These are phyloP conservation scores for Pseudopleuronectes americanus DNA, from an alignment of 2,797 vertebrate genomes.

Conservation along the genomic window DNA sequence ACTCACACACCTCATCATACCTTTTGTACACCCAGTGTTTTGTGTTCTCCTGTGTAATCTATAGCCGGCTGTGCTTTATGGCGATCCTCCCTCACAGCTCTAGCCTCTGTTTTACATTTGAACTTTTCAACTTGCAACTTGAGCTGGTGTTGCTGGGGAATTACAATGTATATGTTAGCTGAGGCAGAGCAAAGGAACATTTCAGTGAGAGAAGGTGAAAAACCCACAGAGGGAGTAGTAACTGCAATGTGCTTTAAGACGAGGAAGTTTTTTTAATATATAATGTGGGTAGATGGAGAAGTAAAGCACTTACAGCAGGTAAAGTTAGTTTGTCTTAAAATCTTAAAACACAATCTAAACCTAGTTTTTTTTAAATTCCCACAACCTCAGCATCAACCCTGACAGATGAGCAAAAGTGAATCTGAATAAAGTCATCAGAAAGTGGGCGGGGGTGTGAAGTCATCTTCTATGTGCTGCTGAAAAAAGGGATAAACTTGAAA, in stretches of 20 bases:
- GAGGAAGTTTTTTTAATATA: conserved; percentile 6
- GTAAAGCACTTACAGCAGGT: conserved; percentile 4
- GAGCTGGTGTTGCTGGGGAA: conserved; percentile 46
- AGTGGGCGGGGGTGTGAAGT: conserved; percentile 9
- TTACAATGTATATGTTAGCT: conserved; percentile 49
- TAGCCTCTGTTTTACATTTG: conserved; percentile 70
- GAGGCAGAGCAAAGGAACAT: conserved; percentile 24
- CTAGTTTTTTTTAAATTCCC: neutral
- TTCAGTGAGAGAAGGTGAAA: conserved; percentile 31
- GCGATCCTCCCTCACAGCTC: conserved; percentile 52
- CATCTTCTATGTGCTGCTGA: conserved; percentile 4
- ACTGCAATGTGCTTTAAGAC: conserved; percentile 24
- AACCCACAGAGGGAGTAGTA: conserved; percentile 24
- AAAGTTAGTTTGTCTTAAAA: conserved; percentile 11
- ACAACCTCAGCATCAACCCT: conserved; percentile 2
- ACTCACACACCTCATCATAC: conserved; percentile 9
- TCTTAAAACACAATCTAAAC: neutral
- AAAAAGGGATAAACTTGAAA: conserved; percentile 21
- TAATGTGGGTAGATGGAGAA: conserved; percentile 10
- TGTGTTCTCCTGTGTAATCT: conserved; percentile 66
- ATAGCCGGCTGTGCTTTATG: conserved; percentile 53
- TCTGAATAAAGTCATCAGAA: neutral
- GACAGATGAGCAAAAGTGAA: conserved; percentile 8
- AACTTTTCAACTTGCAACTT: conserved; percentile 78
- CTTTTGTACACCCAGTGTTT: conserved; percentile 32